Conservation (phyloP, 2,888 invertebrate species). For the Aspidiotus destructor region DNA sequence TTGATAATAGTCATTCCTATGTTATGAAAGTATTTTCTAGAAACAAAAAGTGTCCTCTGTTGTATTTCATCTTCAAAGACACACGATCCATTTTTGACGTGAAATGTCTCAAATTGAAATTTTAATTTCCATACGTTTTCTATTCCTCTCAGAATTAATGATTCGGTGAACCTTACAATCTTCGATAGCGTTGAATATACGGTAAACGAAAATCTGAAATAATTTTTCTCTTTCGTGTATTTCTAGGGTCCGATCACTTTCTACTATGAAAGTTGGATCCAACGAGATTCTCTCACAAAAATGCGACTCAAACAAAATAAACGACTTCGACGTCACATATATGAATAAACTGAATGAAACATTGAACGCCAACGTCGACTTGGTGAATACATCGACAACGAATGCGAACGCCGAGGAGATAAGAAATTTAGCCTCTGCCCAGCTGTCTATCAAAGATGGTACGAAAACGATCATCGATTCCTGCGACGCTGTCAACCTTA, state of each 20-base stretch:
- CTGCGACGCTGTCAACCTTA: neutral
- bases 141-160: too few relatives aligned
- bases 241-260: neutral
- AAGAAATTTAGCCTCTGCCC: neutral
- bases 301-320: constrained; percentile 28
- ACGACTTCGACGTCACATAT: constrained; percentile 27
- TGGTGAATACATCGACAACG: constrained; percentile 3
- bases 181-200: too few relatives aligned
- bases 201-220: too few relatives aligned
- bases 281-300: constrained; percentile 15
- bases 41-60: too few relatives aligned
- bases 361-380: constrained; percentile 17
- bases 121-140: too few relatives aligned
- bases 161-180: too few relatives aligned
- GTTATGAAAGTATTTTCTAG: too few relatives aligned
- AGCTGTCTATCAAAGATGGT: neutral
- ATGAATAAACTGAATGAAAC: constrained; percentile 30
- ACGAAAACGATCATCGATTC: neutral
- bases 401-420: neutral
- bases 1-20: too few relatives aligned
- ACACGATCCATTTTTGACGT: too few relatives aligned
- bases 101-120: too few relatives aligned
- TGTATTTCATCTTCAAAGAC: too few relatives aligned
- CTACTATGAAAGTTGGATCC: constrained; percentile 22
- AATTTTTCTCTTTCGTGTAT: too few relatives aligned